phyloP scores from a whole-genome alignment of 2,113 vertebrate species.

The Chunga burmeisteri region DNA sequence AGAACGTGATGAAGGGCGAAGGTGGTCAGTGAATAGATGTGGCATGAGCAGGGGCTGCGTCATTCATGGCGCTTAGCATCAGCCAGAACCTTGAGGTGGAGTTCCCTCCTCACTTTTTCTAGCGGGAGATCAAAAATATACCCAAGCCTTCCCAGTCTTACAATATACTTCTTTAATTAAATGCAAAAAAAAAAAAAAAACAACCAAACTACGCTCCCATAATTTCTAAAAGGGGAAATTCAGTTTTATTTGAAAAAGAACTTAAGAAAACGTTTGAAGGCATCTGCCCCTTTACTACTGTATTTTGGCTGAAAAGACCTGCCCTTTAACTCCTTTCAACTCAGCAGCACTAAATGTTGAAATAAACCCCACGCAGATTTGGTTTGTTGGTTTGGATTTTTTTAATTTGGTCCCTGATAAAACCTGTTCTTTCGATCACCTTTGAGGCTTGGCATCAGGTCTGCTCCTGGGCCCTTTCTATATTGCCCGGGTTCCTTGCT shows the following conservation, averaged over 20 bases:
- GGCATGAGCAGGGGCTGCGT: not conserved
- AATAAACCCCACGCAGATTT: not conserved
- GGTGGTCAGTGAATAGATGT: not conserved
- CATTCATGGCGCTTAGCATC: not conserved
- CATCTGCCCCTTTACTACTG: not conserved
- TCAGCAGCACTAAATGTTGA: not conserved
- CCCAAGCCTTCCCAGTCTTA: not conserved
- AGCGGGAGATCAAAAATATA: not conserved
- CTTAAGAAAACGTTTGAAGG: not conserved
- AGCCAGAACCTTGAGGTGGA: not conserved
- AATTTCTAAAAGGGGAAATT: not conserved
- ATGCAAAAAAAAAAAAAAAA: not conserved
- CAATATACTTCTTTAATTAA: not conserved
- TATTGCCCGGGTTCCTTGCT: slow-evolving; percentile 55
- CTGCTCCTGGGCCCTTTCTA: slow-evolving; percentile 45
- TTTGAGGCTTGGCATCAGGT: slow-evolving; percentile 33
- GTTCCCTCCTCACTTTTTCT: not conserved
- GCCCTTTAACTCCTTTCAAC: not conserved
- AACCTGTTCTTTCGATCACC: slow-evolving; percentile 6
- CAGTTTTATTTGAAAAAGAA: not conserved
- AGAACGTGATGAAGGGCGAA: not conserved
- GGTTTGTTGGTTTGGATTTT: not conserved
- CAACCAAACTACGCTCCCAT: not conserved
- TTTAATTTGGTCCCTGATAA: not conserved
- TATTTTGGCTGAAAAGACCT: not conserved